Evolutionary conservation across 2,797 vertebrate genomes (phyloP), one percentile per base, ranked within the genome.

Genomic region (Sebastes minor): DNA sequence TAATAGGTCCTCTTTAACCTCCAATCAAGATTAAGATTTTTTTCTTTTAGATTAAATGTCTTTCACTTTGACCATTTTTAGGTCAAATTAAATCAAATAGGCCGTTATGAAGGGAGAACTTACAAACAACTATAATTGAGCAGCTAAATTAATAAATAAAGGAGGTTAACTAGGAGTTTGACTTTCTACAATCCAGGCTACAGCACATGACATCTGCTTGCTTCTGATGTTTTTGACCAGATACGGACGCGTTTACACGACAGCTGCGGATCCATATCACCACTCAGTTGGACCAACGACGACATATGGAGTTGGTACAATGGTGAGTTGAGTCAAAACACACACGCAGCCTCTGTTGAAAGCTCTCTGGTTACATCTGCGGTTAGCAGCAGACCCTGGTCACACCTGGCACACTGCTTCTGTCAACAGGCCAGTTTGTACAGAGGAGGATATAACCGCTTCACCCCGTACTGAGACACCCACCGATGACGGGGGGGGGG

Each of bases 401-500:
- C 28, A 85, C 84, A 82, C 57, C 76, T 89, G 80, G 5, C 25
- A 0, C 25, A 2, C 59, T 89, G 57, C 56, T 85, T 91, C 80
- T 85, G 42, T 90, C 82, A 42, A 83, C 91, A 97, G 96, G 96
- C 96, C 84, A 96, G 96, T 92, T 90, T 97, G 89, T 97, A 97
- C 93, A 89, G 96, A 88, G 96, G 96, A 91, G 96, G 95, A 68
- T 97, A 97, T 87, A 97, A 96, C 89, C 95, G 96, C 73, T 97
- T 97, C 89, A 96, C 96, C 46, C 96, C 96, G 0, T 97, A 97
- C 93, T 97, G 91, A 97, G 66, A 4, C 32, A 3, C 52, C 77
- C 22, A 3, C 33, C 2, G 30, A 33, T 0, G 2, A 6, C 4
- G 6, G 14, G 20, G 46, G 38, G 38, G 46, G 49, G 27, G 4